These are phyloP conservation scores for Melanargia galathea DNA, from an alignment of 2,888 invertebrate genomes.

Conservation along the genomic window DNA sequence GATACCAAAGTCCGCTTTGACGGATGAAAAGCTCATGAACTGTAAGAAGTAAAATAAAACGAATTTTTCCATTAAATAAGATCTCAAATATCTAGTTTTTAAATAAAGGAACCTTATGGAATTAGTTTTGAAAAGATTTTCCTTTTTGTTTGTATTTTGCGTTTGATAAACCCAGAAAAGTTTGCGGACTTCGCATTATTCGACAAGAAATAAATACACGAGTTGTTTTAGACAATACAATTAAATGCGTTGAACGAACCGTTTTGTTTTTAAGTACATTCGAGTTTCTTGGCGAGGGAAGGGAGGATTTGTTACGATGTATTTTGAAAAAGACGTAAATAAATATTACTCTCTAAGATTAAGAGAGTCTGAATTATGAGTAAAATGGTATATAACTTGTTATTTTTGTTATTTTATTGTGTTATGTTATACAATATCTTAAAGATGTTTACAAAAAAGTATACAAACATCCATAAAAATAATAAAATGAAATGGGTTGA, in stretches of 20 bases:
- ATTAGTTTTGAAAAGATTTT: constrained; percentile 8
- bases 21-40: too few species aligned
- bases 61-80: neutral
- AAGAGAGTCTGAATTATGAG: too few species aligned
- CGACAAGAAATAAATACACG: constrained; percentile 9
- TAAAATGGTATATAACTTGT: too few species aligned
- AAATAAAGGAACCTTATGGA: neutral
- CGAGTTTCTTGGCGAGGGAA: constrained; percentile 5
- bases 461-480: too few species aligned
- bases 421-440: too few species aligned
- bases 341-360: too few species aligned
- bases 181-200: constrained; percentile 7
- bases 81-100: neutral
- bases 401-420: too few species aligned
- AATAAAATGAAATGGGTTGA: too few species aligned
- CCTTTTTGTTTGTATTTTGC: neutral
- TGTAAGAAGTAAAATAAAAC: neutral
- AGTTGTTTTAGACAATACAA: constrained; percentile 17
- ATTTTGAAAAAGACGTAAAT: neutral
- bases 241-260: constrained; percentile 8
- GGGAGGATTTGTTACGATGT: neutral
- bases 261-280: constrained; percentile 7
- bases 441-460: too few species aligned
- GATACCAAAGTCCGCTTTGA: too few species aligned
- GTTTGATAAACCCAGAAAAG: constrained; percentile 9